Conservation (phyloP, 2,113 vertebrate genomes). For the Glaucomys volans region DNA sequence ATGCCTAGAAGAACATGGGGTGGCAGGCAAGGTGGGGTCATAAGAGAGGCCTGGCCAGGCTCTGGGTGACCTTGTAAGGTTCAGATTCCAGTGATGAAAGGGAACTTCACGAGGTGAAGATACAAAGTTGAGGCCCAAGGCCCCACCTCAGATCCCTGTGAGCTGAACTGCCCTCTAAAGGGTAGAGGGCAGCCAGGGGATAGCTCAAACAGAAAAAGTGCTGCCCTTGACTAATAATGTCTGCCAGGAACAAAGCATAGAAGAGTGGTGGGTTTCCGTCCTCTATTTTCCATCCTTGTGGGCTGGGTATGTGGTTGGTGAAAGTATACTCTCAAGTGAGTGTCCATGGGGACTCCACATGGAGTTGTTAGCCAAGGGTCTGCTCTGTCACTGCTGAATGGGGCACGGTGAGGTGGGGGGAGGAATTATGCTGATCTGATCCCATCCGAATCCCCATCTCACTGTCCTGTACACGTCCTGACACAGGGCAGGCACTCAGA, state of each 20-base stretch:
- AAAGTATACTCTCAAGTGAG: background rate
- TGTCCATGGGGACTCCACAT: background rate
- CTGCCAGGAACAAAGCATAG: background rate
- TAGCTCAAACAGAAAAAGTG: background rate
- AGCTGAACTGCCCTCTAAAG: background rate
- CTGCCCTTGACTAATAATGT: constrained; percentile 28
- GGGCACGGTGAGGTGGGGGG: no score
- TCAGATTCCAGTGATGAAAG: background rate
- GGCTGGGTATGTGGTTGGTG: background rate
- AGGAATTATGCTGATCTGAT: background rate
- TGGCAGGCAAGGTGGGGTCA: background rate
- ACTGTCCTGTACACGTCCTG: background rate
- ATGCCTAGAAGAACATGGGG: background rate
- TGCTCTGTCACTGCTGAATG: background rate
- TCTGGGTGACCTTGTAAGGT: background rate
- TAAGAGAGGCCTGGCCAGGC: background rate
- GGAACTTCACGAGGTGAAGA: background rate
- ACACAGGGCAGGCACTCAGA: background rate
- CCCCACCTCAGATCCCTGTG: background rate
- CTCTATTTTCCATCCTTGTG: background rate
- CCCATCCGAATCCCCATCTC: background rate
- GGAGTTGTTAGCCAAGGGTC: background rate
- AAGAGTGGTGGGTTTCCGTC: background rate
- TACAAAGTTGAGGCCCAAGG: background rate
- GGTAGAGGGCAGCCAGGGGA: background rate